Evolutionary conservation across 1,140 invertebrate species (phyloP), one percentile per base, ranked within the genome.

Genomic region (Maniola jurtina): DNA sequence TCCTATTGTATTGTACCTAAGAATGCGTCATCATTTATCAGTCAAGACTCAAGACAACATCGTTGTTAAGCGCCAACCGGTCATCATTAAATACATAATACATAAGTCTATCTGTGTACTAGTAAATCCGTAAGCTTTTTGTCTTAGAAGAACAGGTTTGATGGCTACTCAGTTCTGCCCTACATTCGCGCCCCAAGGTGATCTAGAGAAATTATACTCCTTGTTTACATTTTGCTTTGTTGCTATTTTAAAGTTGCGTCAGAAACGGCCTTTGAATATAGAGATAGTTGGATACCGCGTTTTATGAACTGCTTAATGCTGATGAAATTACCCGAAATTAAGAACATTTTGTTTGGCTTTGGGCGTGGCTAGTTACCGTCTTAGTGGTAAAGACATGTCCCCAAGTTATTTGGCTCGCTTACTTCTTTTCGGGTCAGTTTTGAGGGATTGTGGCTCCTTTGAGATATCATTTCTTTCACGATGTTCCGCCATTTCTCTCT

Each of bases 191-290:
- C 48, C 0, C 25, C 48, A 61, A 61, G 60, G 60, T 33, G 60
- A 61, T 61, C 60, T 5, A 52, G 34, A 61, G 60, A 61, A 52
- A 61, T 61, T 61, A 47, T 47, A 40, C 14, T 61, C 60, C 15
- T 61, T 16, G 35, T 61, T 61, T 52, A 38, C 59, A 54, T 54
- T 55, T 9, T 25, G 48, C 5, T 34, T 13, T 33, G 16, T 55
- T 34, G 52, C 16, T 34, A 34, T 34, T 55, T 55, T 34, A 55
- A 34, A 55, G 52, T 55, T 55, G 52, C 47, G 47, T 48, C 47
- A 48, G 47, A 48, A 25, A 25, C 25, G 25, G 25, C 25, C 25
- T 25, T 25, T 25, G 25, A 25, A 25, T 11, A 9, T 38, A 38
- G 10, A 38, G 38, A 38, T 6, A 38, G 38, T 38, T 38, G 38